Percentiles rank a stretch among this genome's conserved stretches.
Conservation (phyloP, 2,113 vertebrate species). For the Panurus biarmicus region DNA sequence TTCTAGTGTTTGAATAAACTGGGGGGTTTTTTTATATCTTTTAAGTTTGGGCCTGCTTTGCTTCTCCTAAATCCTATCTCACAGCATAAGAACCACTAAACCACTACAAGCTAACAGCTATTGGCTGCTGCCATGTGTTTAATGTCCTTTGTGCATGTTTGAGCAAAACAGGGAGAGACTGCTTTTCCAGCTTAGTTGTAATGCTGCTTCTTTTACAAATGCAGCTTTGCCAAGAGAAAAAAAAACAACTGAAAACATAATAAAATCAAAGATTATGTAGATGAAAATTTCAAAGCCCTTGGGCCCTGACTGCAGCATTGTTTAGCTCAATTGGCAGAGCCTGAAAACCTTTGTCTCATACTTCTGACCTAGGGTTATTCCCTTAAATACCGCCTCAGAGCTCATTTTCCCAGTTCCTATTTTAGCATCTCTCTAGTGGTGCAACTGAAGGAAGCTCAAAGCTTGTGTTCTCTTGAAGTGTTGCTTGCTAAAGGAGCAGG, state of each 20-base stretch:
- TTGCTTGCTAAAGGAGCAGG: background rate
- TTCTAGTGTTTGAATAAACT: too few species aligned
- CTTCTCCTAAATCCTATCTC: too few species aligned
- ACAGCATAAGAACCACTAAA: too few species aligned
- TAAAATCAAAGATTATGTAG: background rate
- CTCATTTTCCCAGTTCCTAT: background rate
- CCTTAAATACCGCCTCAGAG: background rate
- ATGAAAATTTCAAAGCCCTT: background rate
- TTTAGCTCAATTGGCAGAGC: background rate
- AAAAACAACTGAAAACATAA: background rate
- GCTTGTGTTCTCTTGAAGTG: background rate
- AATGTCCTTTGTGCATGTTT: background rate
- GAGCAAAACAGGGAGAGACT: background rate
- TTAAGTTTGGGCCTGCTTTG: too few species aligned
- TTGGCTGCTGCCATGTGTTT: background rate
- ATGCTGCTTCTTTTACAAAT: background rate
- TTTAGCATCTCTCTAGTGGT: background rate
- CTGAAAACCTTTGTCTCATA: background rate
- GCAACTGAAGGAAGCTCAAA: background rate
- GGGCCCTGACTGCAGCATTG: background rate
- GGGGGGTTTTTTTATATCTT: too few species aligned
- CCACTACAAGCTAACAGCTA: background rate
- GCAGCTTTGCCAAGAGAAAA: background rate
- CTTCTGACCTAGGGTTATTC: background rate
- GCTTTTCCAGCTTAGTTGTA: background rate